Evolutionary conservation across 2,888 invertebrate genomes (phyloP).

Genomic region (Plebejus anna): DNA sequence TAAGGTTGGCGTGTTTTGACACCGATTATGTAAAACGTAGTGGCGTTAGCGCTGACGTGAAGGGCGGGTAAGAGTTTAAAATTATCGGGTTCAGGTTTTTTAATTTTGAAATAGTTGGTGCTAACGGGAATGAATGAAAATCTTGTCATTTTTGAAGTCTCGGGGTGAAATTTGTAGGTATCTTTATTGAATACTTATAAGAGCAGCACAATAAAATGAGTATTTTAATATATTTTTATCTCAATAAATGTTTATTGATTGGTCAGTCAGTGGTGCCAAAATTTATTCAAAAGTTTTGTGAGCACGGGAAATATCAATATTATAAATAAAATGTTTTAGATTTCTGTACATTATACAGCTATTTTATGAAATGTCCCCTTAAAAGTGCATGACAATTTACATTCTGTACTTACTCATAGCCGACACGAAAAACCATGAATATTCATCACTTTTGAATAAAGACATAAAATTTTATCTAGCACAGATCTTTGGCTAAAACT

Average conservation of each 20-base stretch:
- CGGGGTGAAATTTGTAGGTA: too few relatives aligned
- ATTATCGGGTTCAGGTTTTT: conserved; percentile 6
- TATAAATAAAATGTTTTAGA: too few relatives aligned
- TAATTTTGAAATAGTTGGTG: not conserved
- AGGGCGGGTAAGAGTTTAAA: conserved; percentile 6
- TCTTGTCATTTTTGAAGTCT: not conserved
- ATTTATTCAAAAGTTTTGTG: too few relatives aligned
- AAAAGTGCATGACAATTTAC: not conserved
- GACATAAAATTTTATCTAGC: conserved; percentile 9
- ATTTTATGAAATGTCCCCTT: not conserved
- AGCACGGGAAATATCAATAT: too few relatives aligned
- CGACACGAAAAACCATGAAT: not conserved
- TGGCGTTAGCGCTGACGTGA: conserved; percentile 8
- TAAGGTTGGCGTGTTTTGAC: not conserved
- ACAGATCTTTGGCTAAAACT: not conserved
- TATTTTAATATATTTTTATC: too few relatives aligned
- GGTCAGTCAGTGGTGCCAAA: too few relatives aligned
- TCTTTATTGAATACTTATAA: too few relatives aligned
- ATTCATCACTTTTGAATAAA: not conserved
- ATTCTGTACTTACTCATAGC: not conserved
- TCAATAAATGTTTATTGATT: too few relatives aligned
- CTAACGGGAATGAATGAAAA: not conserved
- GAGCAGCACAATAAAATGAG: too few relatives aligned
- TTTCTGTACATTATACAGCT: not conserved
- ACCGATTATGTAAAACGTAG: not conserved